Conservation (phyloP, 2,888 invertebrate genomes). For the Sphinx pinastri region DNA sequence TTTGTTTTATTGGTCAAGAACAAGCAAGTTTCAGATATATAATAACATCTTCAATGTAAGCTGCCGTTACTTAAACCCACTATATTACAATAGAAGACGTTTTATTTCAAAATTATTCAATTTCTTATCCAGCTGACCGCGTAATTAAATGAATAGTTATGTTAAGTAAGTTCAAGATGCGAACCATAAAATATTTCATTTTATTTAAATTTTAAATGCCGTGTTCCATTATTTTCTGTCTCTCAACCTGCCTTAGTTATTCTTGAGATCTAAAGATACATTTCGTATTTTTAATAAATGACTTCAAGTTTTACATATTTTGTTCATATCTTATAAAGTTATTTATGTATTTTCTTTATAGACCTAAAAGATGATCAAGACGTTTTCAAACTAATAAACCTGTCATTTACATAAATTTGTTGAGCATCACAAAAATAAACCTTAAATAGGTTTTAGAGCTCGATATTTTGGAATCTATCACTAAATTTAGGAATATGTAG, state of each 20-base stretch:
- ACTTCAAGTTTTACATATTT: not conserved
- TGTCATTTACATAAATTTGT: too few relatives aligned
- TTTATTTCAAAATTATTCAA: not conserved
- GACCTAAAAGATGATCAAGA: too few relatives aligned
- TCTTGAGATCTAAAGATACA: not conserved
- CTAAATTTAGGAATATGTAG: not conserved
- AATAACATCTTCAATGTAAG: too few relatives aligned
- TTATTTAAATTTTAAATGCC: slow-evolving; percentile 11
- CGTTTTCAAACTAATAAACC: too few relatives aligned
- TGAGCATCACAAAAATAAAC: too few relatives aligned
- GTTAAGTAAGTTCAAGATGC: not conserved
- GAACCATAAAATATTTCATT: slow-evolving; percentile 4
- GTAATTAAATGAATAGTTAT: slow-evolving; percentile 1
- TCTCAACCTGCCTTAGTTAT: not conserved
- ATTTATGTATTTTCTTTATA: not conserved
- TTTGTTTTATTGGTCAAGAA: too few relatives aligned
- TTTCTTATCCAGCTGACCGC: not conserved
- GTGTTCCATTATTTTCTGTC: not conserved
- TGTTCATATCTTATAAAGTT: not conserved
- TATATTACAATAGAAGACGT: not conserved
- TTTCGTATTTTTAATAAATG: not conserved
- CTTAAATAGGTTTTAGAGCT: too few relatives aligned
- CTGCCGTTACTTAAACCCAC: too few relatives aligned
- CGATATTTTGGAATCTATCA: too few relatives aligned
- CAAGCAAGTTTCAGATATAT: not conserved